These are phyloP conservation scores for Cebidichthys violaceus DNA, from an alignment of 2,113 vertebrate genomes.

Conservation along the genomic window DNA sequence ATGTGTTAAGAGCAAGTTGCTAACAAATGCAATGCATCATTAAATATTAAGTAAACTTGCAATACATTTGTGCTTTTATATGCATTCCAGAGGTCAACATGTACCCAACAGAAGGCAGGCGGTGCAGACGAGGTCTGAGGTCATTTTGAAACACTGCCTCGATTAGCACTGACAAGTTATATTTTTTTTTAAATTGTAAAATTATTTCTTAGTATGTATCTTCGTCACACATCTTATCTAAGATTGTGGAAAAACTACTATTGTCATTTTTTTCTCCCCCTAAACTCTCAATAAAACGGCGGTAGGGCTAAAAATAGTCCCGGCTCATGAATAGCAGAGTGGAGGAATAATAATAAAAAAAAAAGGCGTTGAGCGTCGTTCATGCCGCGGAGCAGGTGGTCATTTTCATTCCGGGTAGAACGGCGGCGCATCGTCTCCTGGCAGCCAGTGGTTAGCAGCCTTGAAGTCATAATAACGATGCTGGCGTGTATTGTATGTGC, in stretches of 20 bases:
- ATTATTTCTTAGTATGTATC: not conserved
- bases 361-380: not conserved
- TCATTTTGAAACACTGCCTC: not conserved
- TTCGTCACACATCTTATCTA: not conserved
- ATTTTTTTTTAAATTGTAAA: not conserved
- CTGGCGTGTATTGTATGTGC: conserved; percentile 72
- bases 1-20: not conserved
- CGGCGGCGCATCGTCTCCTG: not conserved
- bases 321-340: not conserved
- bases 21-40: not conserved
- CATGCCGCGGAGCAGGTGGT: not conserved
- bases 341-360: too few species aligned
- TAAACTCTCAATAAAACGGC: not conserved
- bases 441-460: not conserved
- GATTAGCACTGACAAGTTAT: too few species aligned
- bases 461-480: conserved; percentile 62
- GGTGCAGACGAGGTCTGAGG: not conserved
- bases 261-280: not conserved
- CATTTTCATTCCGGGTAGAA: not conserved
- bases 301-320: not conserved
- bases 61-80: not conserved
- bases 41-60: not conserved
- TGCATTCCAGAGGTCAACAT: not conserved
- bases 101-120: not conserved
- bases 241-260: not conserved